These are phyloP conservation scores for Standfussiana lucernea DNA, from an alignment of 2,888 invertebrate species.

Conservation along the genomic window DNA sequence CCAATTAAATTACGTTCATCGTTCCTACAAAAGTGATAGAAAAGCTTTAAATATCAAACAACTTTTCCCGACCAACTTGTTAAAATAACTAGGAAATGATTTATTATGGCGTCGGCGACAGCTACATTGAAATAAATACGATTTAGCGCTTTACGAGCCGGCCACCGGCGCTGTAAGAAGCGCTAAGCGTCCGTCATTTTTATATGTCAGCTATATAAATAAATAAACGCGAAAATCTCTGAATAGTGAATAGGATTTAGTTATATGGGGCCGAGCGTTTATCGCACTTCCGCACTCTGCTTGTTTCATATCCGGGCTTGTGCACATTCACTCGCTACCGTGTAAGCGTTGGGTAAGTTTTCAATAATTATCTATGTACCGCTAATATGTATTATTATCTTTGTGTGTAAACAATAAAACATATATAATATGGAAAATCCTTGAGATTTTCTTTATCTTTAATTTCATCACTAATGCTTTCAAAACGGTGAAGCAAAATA, in stretches of 20 bases:
- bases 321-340: constrained; percentile 15
- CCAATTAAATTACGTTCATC: constrained; percentile 42
- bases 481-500: not conserved
- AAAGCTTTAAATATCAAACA: constrained; percentile 47
- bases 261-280: constrained; percentile 35
- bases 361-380: not conserved
- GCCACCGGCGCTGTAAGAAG: constrained; percentile 41
- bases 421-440: not conserved
- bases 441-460: not conserved
- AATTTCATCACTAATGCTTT: not conserved
- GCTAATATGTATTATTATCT: not conserved
- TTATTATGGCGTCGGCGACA: constrained; percentile 52
- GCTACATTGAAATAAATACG: constrained; percentile 57
- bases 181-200: constrained; percentile 39
- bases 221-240: constrained; percentile 40
- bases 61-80: constrained; percentile 51
- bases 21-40: constrained; percentile 38
- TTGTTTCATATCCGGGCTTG: constrained; percentile 37
- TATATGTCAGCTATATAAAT: constrained; percentile 30
- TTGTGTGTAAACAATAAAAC: not conserved
- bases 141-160: constrained; percentile 46
- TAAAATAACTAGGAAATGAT: constrained; percentile 59
- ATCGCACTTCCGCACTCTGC: constrained; percentile 51
- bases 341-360: not conserved
- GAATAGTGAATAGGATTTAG: constrained; percentile 42